Evolutionary conservation across 2,113 vertebrate genomes (phyloP).

Genomic region (Malurus melanocephalus): DNA sequence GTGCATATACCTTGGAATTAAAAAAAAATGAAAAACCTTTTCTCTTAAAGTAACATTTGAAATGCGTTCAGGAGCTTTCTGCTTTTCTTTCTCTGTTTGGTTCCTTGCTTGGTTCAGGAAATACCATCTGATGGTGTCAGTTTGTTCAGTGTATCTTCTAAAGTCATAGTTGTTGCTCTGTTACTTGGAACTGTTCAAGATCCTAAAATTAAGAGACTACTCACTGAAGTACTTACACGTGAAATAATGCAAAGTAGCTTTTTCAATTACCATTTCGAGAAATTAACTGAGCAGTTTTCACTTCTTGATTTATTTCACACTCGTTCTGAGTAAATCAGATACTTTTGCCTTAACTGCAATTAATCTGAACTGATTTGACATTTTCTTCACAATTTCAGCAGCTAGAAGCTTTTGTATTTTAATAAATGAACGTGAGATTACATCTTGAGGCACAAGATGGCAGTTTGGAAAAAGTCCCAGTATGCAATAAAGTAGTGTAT

Average conservation of each 20-base stretch:
- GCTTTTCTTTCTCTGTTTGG: not conserved
- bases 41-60: not conserved
- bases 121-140: not conserved
- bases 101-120: not conserved
- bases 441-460: not conserved
- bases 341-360: not conserved
- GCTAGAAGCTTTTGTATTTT: not conserved
- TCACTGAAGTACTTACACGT: not conserved
- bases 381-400: not conserved
- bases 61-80: not conserved
- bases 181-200: not conserved
- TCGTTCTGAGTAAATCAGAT: not conserved
- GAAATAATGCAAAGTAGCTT: not conserved
- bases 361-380: not conserved
- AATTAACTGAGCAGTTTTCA: not conserved
- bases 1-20: not conserved
- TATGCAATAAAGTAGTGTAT: not conserved
- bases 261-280: not conserved
- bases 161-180: not conserved
- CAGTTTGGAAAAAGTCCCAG: constrained; percentile 1
- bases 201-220: not conserved
- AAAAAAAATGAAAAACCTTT: not conserved
- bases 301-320: not conserved
- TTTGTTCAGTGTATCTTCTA: not conserved
- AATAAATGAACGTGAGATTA: not conserved